Evolutionary conservation across 92 coral and sea anemone species (phyloP), one percentile per base, ranked within the genome.

Genomic region (Heliopora coerulea): DNA sequence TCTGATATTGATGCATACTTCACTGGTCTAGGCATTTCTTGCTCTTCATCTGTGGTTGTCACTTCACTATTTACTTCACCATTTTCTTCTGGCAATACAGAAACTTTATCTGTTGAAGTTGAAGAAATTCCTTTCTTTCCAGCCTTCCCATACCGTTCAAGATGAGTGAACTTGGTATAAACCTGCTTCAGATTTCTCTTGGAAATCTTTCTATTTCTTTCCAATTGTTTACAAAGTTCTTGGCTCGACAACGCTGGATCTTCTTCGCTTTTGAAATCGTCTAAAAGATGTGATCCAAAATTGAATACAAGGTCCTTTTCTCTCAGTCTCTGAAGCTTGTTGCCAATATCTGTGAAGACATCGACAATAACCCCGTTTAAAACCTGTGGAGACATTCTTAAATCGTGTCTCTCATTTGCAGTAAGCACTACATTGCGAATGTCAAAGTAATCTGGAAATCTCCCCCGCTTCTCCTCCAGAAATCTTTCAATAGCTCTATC

Each of bases 401-500:
- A 68, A 29, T 81, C 85, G 78, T 84, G 81, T 73, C 84, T 82
- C 23, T 83, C 78, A 37, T 86, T 89, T 15, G 87, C 78, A 21
- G 78, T 81, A 8, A 65, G 33, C 7, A 90, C 79, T n/a, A 90
- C 56, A 78, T 84, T 76, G 2, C 84, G 81, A 24, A 95, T 77
- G 77, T 95, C 99, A 83, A 90, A 90, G 49, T 72, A 85, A 37
- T 95, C 91, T 63, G 99, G 99, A 75, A 95, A 95, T 18, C 74
- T 78, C 20, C 85, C 84, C 49, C 54, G 79, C 24, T 41, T 75
- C 14, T 82, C 74, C 62, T 82, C 82, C 54, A 95, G 56, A 68
- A 90, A 95, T 59, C 78, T 82, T 59, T 26, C 62, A 3, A 95
- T 73, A 10, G 89, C 99, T 41, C 54, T 74, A 73, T 95, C 99